Evolutionary conservation across 1,140 invertebrate species (phyloP).

Genomic region (Polypedilum pembai): DNA sequence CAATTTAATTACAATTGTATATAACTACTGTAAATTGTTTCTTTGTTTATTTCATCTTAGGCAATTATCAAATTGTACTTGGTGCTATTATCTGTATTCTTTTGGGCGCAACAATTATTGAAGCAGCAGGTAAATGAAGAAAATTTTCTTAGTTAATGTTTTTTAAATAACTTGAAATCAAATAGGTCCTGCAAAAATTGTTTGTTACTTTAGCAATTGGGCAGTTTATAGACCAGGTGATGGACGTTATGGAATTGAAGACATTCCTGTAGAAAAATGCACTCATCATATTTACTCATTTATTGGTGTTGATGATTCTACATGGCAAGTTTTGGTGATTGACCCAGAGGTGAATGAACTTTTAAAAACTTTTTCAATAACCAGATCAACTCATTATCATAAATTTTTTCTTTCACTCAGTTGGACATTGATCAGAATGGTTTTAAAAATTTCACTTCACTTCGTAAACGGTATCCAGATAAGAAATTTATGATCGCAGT

Average conservation of each 20-base stretch:
- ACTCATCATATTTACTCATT: conserved; percentile 89
- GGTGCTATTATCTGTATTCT: neutral
- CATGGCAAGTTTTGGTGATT: conserved; percentile 68
- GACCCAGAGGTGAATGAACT: conserved; percentile 59
- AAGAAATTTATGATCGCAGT: conserved; percentile 74
- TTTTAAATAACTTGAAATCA: neutral
- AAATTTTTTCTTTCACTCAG: conserved; percentile 38
- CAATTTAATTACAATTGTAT: too few species aligned
- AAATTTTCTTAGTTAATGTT: neutral
- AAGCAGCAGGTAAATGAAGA: neutral
- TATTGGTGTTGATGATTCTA: conserved; percentile 70
- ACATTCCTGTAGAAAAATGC: conserved; percentile 73
- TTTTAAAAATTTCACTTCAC: conserved; percentile 71
- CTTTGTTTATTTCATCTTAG: neutral
- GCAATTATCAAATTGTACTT: conserved; percentile 14
- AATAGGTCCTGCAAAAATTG: conserved; percentile 52
- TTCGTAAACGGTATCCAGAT: conserved; percentile 62
- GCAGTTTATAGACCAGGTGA: conserved; percentile 76
- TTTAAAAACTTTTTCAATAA: conserved; percentile 27
- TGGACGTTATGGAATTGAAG: conserved; percentile 71
- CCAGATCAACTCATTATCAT: conserved; percentile 30
- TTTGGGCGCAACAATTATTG: neutral
- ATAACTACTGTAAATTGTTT: too few species aligned
- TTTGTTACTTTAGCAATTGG: conserved; percentile 90
- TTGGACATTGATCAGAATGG: conserved; percentile 67